A percentile compares a stretch with the other conserved stretches of the same genome.
Conservation (phyloP, 2,113 vertebrate genomes). For the Actenoides lindsayi region DNA sequence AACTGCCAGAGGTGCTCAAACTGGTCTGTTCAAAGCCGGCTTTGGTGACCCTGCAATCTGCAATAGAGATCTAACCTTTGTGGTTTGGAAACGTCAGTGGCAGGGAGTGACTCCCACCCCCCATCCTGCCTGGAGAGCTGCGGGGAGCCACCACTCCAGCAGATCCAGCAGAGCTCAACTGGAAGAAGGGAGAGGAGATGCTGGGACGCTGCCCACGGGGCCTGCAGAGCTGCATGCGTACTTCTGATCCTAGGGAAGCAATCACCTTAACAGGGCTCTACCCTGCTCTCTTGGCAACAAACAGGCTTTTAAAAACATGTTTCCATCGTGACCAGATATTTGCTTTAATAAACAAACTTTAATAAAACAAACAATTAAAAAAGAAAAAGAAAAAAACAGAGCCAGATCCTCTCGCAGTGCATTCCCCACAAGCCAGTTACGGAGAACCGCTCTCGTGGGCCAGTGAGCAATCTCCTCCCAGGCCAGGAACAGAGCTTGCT, state of each 20-base stretch:
- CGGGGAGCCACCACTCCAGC: neutral
- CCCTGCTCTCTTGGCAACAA: neutral
- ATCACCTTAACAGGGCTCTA: neutral
- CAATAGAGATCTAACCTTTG: neutral
- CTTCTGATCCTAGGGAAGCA: neutral
- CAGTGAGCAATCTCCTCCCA: neutral
- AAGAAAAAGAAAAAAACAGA: neutral
- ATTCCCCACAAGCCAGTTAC: neutral
- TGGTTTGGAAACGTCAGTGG: neutral
- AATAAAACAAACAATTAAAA: slow-evolving; percentile 34
- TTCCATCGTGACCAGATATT: slow-evolving; percentile 23
- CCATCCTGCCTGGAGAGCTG: fast-evolving
- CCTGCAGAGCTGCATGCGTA: neutral
- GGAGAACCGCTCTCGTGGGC: neutral
- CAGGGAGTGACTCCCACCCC: neutral
- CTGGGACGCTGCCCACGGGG: fast-evolving
- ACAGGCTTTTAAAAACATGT: neutral
- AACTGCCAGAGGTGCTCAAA: neutral
- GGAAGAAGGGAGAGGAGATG: neutral
- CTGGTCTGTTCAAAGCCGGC: neutral
- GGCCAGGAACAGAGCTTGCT: neutral
- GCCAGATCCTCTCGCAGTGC: neutral
- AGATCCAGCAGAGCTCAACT: fast-evolving
- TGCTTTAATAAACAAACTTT: slow-evolving; percentile 18
- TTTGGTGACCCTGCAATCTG: neutral